A percentile compares a stretch with the other conserved stretches of the same genome.
phyloP scores from a whole-genome alignment of 2,888 invertebrate species.

The Synergus gifuensis region DNA sequence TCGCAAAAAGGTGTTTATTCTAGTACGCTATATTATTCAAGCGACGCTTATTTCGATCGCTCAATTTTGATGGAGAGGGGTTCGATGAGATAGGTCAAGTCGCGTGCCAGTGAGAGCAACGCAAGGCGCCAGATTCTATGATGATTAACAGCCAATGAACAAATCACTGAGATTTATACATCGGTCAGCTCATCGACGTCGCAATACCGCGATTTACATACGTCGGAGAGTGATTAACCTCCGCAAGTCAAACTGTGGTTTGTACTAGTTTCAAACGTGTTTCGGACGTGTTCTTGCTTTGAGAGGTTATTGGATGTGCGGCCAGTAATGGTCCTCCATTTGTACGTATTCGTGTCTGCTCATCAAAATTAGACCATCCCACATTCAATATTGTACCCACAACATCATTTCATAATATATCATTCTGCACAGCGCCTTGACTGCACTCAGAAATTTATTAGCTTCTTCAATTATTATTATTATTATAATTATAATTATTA shows the following conservation, averaged over 20 bases:
- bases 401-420: neutral
- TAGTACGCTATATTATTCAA: neutral
- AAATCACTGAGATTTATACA: conserved; percentile 64
- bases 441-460: neutral
- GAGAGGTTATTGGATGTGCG: conserved; percentile 14
- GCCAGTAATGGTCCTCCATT: conserved; percentile 1
- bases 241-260: conserved; percentile 27
- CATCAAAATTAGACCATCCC: neutral
- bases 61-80: conserved; percentile 11
- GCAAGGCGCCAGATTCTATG: conserved; percentile 55
- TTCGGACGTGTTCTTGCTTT: conserved; percentile 21
- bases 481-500: neutral
- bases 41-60: neutral
- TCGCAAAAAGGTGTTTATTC: neutral
- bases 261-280: conserved; percentile 33
- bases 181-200: conserved; percentile 51
- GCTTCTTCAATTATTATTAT: neutral
- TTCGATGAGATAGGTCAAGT: conserved; percentile 47
- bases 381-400: neutral
- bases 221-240: conserved; percentile 34
- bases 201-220: conserved; percentile 51
- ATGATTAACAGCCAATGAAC: conserved; percentile 66
- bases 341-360: neutral
- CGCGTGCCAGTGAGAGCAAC: conserved; percentile 50
- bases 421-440: neutral